Evolutionary conservation across 2,888 invertebrate genomes (phyloP).

Genomic region (Chalcosyrphus nemorum): DNA sequence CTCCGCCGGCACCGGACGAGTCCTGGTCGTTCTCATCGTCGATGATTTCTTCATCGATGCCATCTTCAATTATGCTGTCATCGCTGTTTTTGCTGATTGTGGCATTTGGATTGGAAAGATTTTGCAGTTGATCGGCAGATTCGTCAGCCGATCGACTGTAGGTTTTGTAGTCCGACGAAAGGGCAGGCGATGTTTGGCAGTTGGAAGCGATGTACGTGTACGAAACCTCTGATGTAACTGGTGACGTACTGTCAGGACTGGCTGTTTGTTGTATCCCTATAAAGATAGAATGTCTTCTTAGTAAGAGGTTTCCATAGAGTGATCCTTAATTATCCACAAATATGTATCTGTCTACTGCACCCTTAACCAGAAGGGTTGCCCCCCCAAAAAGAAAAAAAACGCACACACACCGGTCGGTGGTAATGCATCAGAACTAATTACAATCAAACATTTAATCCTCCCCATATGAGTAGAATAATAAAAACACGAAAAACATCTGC

Average conservation of each 20-base stretch:
- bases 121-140: slow-evolving; percentile 74
- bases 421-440: slow-evolving; percentile 12
- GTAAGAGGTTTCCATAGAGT: too few species aligned
- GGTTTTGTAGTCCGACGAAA: slow-evolving; percentile 80
- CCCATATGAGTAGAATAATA: background rate
- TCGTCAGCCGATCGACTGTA: slow-evolving; percentile 81
- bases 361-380: background rate
- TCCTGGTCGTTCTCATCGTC: slow-evolving; percentile 84
- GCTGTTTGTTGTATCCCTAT: slow-evolving; percentile 86
- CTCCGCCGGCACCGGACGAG: slow-evolving; percentile 78
- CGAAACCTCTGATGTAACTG: slow-evolving; percentile 89
- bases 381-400: too few species aligned
- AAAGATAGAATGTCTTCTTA: too few species aligned
- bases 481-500: slow-evolving; percentile 65
- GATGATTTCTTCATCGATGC: slow-evolving; percentile 82
- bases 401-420: background rate
- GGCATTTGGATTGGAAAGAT: slow-evolving; percentile 58
- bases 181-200: slow-evolving; percentile 80
- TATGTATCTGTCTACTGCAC: background rate
- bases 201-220: slow-evolving; percentile 82
- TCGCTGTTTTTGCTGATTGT: slow-evolving; percentile 75
- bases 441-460: slow-evolving; percentile 18
- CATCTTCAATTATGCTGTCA: slow-evolving; percentile 79
- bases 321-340: too few species aligned
- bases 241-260: slow-evolving; percentile 93